Conservation (phyloP, 2,113 vertebrate genomes). For the Caranx melampygus region DNA sequence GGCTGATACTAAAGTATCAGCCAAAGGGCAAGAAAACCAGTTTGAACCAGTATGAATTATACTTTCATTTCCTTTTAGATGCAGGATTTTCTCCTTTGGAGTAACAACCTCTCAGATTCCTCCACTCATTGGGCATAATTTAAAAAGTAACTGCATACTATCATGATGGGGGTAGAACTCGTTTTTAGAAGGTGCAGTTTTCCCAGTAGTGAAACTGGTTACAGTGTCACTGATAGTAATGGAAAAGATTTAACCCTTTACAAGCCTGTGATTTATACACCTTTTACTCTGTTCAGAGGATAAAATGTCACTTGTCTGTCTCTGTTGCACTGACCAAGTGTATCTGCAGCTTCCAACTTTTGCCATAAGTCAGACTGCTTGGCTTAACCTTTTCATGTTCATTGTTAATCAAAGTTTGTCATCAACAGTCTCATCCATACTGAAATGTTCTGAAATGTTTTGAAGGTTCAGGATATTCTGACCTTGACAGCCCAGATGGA, state of each 20-base stretch:
- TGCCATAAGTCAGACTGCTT: too few relatives aligned
- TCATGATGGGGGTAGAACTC: too few relatives aligned
- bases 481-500: conserved; percentile 99
- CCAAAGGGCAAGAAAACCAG: too few relatives aligned
- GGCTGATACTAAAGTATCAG: too few relatives aligned
- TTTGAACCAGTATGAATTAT: too few relatives aligned
- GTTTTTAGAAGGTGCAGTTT: too few relatives aligned
- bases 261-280: background rate
- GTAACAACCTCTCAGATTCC: too few relatives aligned
- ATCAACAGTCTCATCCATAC: too few relatives aligned
- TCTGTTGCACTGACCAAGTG: background rate
- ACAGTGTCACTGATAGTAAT: background rate
- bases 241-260: background rate
- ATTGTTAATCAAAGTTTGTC: background rate
- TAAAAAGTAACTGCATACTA: too few relatives aligned
- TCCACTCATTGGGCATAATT: too few relatives aligned
- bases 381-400: too few relatives aligned
- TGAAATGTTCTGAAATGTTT: too few relatives aligned
- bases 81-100: background rate
- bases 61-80: background rate
- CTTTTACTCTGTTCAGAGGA: background rate
- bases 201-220: background rate
- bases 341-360: background rate
- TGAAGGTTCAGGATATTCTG: conserved; percentile 17
- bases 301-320: background rate